A percentile compares a stretch with the other conserved stretches of the same genome.
phyloP scores from a whole-genome alignment of 2,888 invertebrate genomes.

The Busseola fusca region DNA sequence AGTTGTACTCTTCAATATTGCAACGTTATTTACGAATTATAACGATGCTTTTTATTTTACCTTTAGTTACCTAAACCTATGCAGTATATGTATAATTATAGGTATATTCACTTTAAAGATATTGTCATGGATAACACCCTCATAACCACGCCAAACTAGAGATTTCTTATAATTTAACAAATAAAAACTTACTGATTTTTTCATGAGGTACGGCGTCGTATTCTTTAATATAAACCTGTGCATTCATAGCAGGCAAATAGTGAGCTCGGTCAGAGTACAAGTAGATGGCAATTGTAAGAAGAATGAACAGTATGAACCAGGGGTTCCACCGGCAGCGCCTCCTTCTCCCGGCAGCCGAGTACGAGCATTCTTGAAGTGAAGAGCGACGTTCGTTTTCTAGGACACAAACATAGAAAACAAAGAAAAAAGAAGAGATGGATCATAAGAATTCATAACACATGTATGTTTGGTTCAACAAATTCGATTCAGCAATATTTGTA shows the following conservation, averaged over 20 bases:
- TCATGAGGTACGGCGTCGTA: background rate
- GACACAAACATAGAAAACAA: background rate
- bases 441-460: background rate
- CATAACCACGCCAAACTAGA: no score
- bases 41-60: no score
- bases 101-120: background rate
- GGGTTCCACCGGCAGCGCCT: conserved; percentile 44
- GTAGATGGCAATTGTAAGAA: conserved; percentile 46
- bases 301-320: conserved; percentile 50
- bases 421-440: background rate
- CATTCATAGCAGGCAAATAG: background rate
- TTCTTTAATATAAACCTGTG: background rate
- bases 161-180: background rate
- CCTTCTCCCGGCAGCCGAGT: conserved; percentile 25
- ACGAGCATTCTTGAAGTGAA: conserved; percentile 60
- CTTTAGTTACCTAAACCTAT: no score
- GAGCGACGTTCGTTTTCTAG: conserved; percentile 50
- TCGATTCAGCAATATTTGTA: background rate
- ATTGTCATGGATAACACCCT: no score
- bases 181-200: conserved; percentile 8
- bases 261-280: conserved; percentile 24
- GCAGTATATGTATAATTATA: no score
- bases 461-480: background rate
- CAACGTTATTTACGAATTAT: no score
- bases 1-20: no score